phyloP scores from a whole-genome alignment of 2,113 vertebrate genomes.

The Sylvia atricapilla region DNA sequence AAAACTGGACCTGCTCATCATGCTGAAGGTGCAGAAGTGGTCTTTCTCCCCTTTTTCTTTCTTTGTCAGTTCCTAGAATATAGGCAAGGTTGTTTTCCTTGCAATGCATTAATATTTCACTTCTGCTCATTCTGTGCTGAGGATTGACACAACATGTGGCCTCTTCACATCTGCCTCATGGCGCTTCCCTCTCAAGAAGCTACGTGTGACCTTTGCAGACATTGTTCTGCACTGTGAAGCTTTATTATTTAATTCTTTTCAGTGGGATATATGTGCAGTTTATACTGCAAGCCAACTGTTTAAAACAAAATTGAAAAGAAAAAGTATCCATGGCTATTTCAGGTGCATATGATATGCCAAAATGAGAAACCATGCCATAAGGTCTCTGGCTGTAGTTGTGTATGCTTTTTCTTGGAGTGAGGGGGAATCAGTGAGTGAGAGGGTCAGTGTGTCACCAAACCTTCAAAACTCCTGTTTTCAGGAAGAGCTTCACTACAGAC shows the following conservation, averaged over 20 bases:
- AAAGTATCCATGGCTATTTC: background rate
- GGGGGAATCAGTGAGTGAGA: background rate
- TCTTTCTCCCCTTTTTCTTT: background rate
- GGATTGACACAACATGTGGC: background rate
- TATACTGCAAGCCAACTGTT: background rate
- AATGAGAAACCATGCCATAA: background rate
- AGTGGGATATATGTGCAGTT: background rate
- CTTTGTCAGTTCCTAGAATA: background rate
- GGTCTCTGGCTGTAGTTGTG: background rate
- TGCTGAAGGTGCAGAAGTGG: background rate
- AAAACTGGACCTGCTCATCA: background rate
- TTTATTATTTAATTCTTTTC: background rate
- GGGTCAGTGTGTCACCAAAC: background rate
- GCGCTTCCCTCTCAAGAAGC: background rate
- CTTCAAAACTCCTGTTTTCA: background rate
- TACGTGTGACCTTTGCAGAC: background rate
- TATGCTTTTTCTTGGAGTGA: background rate
- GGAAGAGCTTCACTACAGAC: background rate
- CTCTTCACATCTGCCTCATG: conserved; percentile 1
- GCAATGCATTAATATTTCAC: conserved; percentile 15
- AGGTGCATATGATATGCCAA: background rate
- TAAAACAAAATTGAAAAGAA: background rate
- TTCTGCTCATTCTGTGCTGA: background rate
- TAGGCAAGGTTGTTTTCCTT: background rate
- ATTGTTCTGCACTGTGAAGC: background rate